Evolutionary conservation across 2,797 vertebrate species (phyloP), one percentile per base, ranked within the genome.

Genomic region (Cheirogaleus major): DNA sequence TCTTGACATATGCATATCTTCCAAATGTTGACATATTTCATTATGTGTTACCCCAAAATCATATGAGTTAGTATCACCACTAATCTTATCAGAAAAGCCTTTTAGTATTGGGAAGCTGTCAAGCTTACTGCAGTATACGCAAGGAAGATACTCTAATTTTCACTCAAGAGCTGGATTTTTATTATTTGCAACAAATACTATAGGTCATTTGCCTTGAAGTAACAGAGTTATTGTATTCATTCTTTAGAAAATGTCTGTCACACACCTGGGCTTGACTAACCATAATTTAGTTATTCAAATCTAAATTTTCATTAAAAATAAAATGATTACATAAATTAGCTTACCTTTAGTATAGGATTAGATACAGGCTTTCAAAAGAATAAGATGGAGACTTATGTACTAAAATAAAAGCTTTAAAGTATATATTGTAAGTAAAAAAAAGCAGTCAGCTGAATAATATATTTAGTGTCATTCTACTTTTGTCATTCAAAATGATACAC

Each of bases 141-240:
- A 78, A 63, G 9, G 14, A 18, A 2, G 78, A 72, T 65, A 81
- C 48, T 87, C 13, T 59, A 73, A 78, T 80, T 80, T 89, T 91
- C 17, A 73, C 55, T 25, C 43, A 0, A 76, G 94, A 89, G 30
- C 10, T 80, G 93, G 18, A 61, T 38, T 76, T 88, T 72, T 75
- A 63, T 70, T 83, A 91, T 76, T 84, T 95, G n/a, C 32, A 96
- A 86, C 11, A 65, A 61, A 91, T 48, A 91, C 2, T 20, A 0
- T 41, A 65, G 32, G 20, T 75, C 11, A 87, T 93, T 91, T 65
- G 52, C 25, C 63, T 73, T 88, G 41, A 50, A 92, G 7, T 67
- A 13, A 63, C 4, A 83, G 4, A 22, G 10, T 73, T 30, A 45
- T 52, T 87, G 27, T 35, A 52, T 43, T 63, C 22, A 78, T 76